phyloP scores from a whole-genome alignment of 2,888 invertebrate genomes.

The Dendrolimus pini region DNA sequence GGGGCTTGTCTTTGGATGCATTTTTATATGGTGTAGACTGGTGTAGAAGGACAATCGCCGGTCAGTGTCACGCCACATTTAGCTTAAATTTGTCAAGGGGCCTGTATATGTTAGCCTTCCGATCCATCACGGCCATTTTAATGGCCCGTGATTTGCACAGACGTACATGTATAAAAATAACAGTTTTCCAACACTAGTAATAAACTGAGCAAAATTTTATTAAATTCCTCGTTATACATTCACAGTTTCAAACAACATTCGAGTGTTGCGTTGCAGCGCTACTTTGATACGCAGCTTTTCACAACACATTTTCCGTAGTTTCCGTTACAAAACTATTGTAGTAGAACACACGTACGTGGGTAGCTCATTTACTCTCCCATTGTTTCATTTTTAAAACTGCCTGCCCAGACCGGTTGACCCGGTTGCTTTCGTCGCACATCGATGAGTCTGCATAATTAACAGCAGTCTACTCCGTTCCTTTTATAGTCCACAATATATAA shows the following conservation, averaged over 20 bases:
- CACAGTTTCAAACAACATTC: neutral
- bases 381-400: conserved; percentile 22
- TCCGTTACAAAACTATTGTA: conserved; percentile 30
- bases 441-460: conserved; percentile 23
- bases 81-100: too few species aligned
- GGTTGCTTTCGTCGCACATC: conserved; percentile 19
- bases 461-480: conserved; percentile 7
- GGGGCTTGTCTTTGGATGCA: too few species aligned
- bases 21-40: too few species aligned
- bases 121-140: too few species aligned
- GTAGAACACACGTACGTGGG: conserved; percentile 28
- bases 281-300: neutral
- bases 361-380: conserved; percentile 15
- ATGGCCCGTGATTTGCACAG: too few species aligned
- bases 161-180: too few species aligned
- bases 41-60: too few species aligned
- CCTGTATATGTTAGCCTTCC: too few species aligned
- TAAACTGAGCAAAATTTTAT: too few species aligned
- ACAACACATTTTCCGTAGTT: neutral
- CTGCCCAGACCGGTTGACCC: conserved; percentile 19
- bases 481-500: neutral
- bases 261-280: neutral
- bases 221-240: neutral
- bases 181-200: too few species aligned
- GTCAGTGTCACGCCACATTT: too few species aligned